These are phyloP conservation scores for Caenorhabditis sinica DNA, from an alignment of 2,888 invertebrate genomes.

Conservation along the genomic window DNA sequence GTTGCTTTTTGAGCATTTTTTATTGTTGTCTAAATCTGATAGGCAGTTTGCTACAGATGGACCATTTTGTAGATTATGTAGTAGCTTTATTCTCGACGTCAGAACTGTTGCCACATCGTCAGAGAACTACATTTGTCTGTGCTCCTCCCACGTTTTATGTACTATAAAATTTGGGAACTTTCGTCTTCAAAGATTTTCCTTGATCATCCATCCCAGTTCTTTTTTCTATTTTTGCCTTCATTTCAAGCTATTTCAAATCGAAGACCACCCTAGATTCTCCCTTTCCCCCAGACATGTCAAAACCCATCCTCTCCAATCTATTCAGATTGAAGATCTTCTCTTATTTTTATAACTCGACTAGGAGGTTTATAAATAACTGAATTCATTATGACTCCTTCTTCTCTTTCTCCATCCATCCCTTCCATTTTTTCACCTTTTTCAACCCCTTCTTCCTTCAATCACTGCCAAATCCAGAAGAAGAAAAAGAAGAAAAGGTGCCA, in stretches of 20 bases:
- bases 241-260: neutral
- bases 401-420: constrained; percentile 4
- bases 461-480: constrained; percentile 27
- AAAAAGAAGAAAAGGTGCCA: neutral
- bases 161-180: constrained; percentile 15
- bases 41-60: too few relatives aligned
- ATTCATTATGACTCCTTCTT: constrained; percentile 23
- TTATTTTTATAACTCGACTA: constrained; percentile 12
- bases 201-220: neutral
- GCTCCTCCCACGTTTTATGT: constrained; percentile 30
- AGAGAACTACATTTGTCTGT: constrained; percentile 9
- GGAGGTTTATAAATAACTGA: constrained; percentile 35
- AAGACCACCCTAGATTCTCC: neutral
- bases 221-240: neutral
- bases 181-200: neutral
- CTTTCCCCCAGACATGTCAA: neutral
- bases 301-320: neutral
- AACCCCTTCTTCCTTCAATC: constrained; percentile 10
- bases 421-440: constrained; percentile 5
- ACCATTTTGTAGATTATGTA: neutral
- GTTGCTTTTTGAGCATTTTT: neutral
- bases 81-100: neutral
- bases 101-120: neutral
- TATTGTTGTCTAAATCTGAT: too few relatives aligned
- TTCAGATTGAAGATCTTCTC: neutral